Percentiles rank a stretch among this genome's conserved stretches.
These are phyloP conservation scores for Slavum lentiscoides DNA, from an alignment of 2,888 invertebrate genomes.

Conservation along the genomic window DNA sequence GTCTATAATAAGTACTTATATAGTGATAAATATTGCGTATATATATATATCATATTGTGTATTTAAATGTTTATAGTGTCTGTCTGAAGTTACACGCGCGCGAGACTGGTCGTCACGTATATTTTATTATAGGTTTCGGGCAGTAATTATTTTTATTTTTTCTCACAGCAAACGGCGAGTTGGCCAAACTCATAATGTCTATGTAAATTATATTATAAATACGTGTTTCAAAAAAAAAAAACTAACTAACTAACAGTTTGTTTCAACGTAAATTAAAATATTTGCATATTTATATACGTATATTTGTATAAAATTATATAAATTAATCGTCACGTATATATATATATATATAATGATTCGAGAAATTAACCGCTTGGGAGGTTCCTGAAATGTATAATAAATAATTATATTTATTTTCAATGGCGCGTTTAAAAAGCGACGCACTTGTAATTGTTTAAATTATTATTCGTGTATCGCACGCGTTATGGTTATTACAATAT, in stretches of 20 bases:
- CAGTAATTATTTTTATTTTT: background rate
- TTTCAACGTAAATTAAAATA: too few species aligned
- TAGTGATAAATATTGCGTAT: background rate
- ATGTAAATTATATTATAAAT: background rate
- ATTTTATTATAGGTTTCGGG: background rate
- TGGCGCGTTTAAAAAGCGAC: too few species aligned
- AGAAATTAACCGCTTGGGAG: background rate
- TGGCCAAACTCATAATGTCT: background rate
- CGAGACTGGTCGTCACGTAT: slow-evolving; percentile 2
- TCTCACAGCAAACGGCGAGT: background rate
- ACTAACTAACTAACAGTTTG: too few species aligned
- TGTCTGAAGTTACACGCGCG: background rate
- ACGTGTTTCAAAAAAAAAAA: too few species aligned
- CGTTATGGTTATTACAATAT: too few species aligned
- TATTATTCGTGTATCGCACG: too few species aligned
- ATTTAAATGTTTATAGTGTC: slow-evolving; percentile 16
- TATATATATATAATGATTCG: too few species aligned
- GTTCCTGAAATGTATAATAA: background rate
- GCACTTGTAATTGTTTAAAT: too few species aligned
- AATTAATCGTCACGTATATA: too few species aligned
- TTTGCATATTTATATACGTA: too few species aligned
- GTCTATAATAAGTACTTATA: background rate
- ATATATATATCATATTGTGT: background rate
- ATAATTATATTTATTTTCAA: too few species aligned
- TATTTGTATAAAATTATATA: too few species aligned